Evolutionary conservation across 2,797 vertebrate species (phyloP).

Genomic region (Hylomyscus alleni): DNA sequence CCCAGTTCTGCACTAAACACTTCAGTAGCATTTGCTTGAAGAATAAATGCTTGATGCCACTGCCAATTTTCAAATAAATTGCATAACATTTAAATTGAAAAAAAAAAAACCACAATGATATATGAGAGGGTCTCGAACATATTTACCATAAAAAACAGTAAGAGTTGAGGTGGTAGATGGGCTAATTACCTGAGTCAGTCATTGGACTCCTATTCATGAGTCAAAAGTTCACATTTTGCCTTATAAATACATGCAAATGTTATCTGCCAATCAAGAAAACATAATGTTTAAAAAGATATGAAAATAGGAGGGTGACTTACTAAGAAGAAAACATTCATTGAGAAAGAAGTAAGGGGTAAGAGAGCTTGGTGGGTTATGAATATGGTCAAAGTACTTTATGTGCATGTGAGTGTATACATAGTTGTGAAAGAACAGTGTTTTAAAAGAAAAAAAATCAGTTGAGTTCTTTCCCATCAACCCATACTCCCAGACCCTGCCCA

Average conservation of each 20-base stretch:
- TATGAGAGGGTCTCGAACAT: neutral
- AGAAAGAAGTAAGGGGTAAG: neutral
- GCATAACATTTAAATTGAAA: conserved; percentile 52
- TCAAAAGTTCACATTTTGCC: neutral
- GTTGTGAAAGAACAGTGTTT: neutral
- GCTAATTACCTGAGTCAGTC: neutral
- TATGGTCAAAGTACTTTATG: neutral
- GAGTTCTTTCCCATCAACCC: neutral
- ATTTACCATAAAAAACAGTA: neutral
- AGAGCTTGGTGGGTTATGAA: neutral
- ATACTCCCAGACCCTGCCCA: neutral
- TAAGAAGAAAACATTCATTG: neutral
- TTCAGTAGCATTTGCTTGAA: conserved; percentile 30
- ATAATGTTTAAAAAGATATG: neutral
- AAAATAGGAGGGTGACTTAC: neutral
- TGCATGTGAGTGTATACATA: neutral
- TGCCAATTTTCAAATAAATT: conserved; percentile 22
- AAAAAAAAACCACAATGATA: neutral
- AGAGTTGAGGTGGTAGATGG: neutral
- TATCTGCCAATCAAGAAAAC: neutral
- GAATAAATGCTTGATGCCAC: neutral
- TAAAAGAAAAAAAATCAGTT: neutral
- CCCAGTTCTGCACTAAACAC: neutral
- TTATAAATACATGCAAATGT: neutral
- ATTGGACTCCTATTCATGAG: neutral